Base-by-base conservation (phyloP, 2,113 vertebrate species). In the Clarias batrachus region DNA sequence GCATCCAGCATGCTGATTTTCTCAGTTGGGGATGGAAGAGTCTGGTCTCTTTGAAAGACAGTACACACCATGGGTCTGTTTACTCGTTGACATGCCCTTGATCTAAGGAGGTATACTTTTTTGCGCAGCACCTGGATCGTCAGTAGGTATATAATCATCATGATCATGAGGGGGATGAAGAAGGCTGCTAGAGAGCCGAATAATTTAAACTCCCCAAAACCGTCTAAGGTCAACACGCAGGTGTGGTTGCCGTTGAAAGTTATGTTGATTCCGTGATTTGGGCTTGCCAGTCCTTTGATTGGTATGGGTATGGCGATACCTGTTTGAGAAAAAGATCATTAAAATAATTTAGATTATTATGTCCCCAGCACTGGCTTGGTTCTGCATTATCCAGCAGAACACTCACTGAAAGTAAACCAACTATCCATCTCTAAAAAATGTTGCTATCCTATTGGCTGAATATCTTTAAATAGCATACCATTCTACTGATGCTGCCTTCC, bases 251-350 rank as follows among this genome's bases (percentile, higher is more conserved):
- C 96, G 89, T 94, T 95, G 88, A 96, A 95, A 77, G 94, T 95
- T 87, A 93, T 82, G 84, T 95, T 94, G 85, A 95, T 94, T 33
- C 91, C 90, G 83, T 90, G 81, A 82, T 91, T 90, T 77, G 90
- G 89, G 79, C 94, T 93, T 65, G 92, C 93, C 71, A 98, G 96
- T 54, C 98, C 97, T 92, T 95, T 96, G 88, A 99, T 97, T 12
- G 98, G 98, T 87, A 99, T 88, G 0, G 98, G 97, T 89, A 99
- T 95, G n/a, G 98, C 97, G 82, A 99, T 99, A 89, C 97, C 98
- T 99, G 89, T 21, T 91, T 86, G 94, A 93, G 65, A 23, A 93
- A 63, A 86, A 41, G 37, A 90, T 71, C 0, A 17, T 37, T 37
- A 71, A 16, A 74, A 41, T 71, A 3, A 52, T 85, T 59, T 19